These are phyloP conservation scores for Drosophila prostipennis DNA, from an alignment of 2,888 invertebrate genomes.

Conservation along the genomic window DNA sequence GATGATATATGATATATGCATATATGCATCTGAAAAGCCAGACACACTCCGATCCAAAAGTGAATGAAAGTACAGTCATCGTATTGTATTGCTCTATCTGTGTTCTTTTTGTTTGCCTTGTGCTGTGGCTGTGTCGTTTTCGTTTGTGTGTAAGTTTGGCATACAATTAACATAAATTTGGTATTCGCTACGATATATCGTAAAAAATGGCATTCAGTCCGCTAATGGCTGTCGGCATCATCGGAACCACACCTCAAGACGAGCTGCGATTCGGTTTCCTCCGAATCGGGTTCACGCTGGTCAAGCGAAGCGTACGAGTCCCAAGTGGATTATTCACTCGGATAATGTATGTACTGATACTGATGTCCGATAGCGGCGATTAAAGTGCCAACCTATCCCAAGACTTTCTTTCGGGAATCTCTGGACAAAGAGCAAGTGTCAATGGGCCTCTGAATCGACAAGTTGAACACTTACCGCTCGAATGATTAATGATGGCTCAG, in stretches of 20 bases:
- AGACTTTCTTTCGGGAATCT: slow-evolving; percentile 22
- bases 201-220: slow-evolving; percentile 46
- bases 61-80: slow-evolving; percentile 46
- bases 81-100: slow-evolving; percentile 10
- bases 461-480: slow-evolving; percentile 46
- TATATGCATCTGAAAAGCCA: not conserved
- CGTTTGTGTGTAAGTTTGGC: slow-evolving; percentile 45
- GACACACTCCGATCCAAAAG: slow-evolving; percentile 12
- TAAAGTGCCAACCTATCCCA: not conserved
- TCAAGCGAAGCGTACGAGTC: slow-evolving; percentile 15
- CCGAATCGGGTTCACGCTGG: slow-evolving; percentile 17
- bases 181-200: slow-evolving; percentile 52
- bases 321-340: slow-evolving; percentile 31
- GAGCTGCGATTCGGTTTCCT: slow-evolving; percentile 8
- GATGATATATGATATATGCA: not conserved
- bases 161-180: slow-evolving; percentile 62
- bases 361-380: slow-evolving; percentile 6
- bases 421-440: slow-evolving; percentile 36
- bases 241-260: slow-evolving; percentile 52
- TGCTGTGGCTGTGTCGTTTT: slow-evolving; percentile 39
- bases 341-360: slow-evolving; percentile 6
- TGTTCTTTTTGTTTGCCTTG: slow-evolving; percentile 13
- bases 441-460: slow-evolving; percentile 60
- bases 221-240: slow-evolving; percentile 51
- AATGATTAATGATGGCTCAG: slow-evolving; percentile 34